A percentile compares a stretch with the other conserved stretches of the same genome.
Evolutionary conservation across 2,888 invertebrate species (phyloP).

Genomic region (Meliscaeva auricollis): DNA sequence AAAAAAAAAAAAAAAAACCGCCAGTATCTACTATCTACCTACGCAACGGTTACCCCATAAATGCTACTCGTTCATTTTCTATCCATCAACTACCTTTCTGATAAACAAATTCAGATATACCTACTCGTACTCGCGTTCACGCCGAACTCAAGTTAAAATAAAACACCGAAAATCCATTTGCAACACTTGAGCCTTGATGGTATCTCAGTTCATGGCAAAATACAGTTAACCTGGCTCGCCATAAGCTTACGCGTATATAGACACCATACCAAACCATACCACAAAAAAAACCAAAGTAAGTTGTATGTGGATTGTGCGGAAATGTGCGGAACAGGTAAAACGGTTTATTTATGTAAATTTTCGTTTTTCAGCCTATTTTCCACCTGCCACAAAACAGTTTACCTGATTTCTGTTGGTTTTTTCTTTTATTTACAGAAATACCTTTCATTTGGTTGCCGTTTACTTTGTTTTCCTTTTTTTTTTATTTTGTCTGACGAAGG

Average conservation of each 20-base stretch:
- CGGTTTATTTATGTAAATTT: constrained; percentile 34
- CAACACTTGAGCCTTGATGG: constrained; percentile 53
- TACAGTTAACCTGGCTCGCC: constrained; percentile 25
- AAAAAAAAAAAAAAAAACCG: too few relatives aligned
- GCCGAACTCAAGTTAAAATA: constrained; percentile 42
- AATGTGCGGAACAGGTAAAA: constrained; percentile 19
- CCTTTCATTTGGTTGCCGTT: too few relatives aligned
- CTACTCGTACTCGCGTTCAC: neutral
- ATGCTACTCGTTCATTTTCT: constrained; percentile 4
- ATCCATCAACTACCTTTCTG: constrained; percentile 50
- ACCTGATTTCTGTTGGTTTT: neutral
- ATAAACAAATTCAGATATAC: constrained; percentile 2
- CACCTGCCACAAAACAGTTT: neutral
- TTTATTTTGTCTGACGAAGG: too few relatives aligned
- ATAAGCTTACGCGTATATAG: neutral
- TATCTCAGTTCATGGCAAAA: constrained; percentile 25
- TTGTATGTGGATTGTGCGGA: neutral
- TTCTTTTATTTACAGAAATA: neutral
- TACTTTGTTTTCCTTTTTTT: too few relatives aligned
- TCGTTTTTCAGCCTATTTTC: constrained; percentile 6
- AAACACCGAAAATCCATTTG: constrained; percentile 71
- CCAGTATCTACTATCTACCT: neutral
- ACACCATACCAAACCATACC: too few relatives aligned
- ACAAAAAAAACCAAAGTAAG: neutral
- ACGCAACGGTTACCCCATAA: neutral